Evolutionary conservation across 2,797 vertebrate genomes (phyloP), one percentile per base, ranked within the genome.

Genomic region (Cyclopterus lumpus): DNA sequence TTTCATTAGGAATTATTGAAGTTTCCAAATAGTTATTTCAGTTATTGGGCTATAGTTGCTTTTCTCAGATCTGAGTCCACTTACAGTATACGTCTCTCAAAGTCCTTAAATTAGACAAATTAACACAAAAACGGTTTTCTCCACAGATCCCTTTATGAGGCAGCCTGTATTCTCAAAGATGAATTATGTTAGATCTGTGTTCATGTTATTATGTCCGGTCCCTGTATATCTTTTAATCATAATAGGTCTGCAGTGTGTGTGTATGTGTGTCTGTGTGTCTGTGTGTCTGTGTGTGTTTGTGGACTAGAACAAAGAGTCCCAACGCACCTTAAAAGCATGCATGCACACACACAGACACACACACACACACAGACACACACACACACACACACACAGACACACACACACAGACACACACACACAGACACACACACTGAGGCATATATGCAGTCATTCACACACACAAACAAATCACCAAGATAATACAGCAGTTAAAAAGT

Each of bases 271-370:
- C 46, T 42, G 42, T 44, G 12, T 42, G 15, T 42, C 14, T 59
- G 8, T 59, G 24, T 22, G 49, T 64, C 28, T 63, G 28, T 59
- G 11, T 53, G 24, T 22, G 49, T 68, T 48, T 67, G 16, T 59
- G 10, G n/a, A 22, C 18, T 2, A 34, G 28, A 54, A 34, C 58
- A 54, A 12, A 60, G 64, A n/a, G 30, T 16, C 18, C 24, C 11
- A 30, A 2, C 3, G n/a, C 57, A 15, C 10, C 2, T 46, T 40
- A 46, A 32, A 63, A 49, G 20, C 62, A 64, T 3, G 26, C 26
- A 28, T 4, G 2, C 12, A 40, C 38, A 40, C 38, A 40, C 11
- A 40, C 38, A 40, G 38, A 32, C 6, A 32, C 32, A 34, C 34
- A 44, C 62, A 48, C 22, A 48, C 18, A 48, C 18, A 48, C 18